Evolutionary conservation across 2,113 vertebrate genomes (phyloP), one percentile per base, ranked within the genome.

Genomic region (Cottus gobio): DNA sequence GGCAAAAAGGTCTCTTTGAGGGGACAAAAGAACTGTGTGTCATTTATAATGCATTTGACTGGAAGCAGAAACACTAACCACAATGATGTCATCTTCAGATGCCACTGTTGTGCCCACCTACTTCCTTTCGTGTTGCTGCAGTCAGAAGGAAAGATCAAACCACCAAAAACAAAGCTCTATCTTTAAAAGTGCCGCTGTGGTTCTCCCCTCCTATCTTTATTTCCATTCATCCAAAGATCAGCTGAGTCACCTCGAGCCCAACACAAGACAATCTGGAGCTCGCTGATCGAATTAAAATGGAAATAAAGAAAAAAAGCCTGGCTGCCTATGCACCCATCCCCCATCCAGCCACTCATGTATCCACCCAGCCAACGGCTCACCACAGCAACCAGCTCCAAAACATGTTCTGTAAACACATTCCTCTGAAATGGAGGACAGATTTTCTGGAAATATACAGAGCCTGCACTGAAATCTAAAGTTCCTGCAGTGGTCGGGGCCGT

Each of bases 331-430:
- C 12, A 22, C 66, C 79, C 87, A 74, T 56, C 71, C 85, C 77
- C 83, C 70, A 58, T 11, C 30, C 39, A 34, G 16, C 20, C 48
- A 62, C 11, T 8, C 26, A 62, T 80, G 58, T 61, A 64, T 69
- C 56, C 72, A 71, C 50, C 60, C 62, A 67, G 68, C 63, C 26
- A 75, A 57, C 42, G 36, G 31, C 39, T 69, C 54, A 31, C 46
- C 83, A 71, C 46, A 68, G 89, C 82, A 91, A 87, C 88, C 65
- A 61, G 46, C 50, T 34, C 39, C 68, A 77, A 83, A 87, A 71
- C 58, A 85, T 1, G 52, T 34, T 16, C 28, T 56, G 80, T 70
- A 88, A 87, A 91, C 80, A 85, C 84, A 91, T 90, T 90, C 85
- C 78, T 82, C 76, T 84, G 50, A 82, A 82, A 65, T 70, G 26